Evolutionary conservation across 2,113 vertebrate species (phyloP), one percentile per base, ranked within the genome.

Genomic region (Poecile atricapillus): DNA sequence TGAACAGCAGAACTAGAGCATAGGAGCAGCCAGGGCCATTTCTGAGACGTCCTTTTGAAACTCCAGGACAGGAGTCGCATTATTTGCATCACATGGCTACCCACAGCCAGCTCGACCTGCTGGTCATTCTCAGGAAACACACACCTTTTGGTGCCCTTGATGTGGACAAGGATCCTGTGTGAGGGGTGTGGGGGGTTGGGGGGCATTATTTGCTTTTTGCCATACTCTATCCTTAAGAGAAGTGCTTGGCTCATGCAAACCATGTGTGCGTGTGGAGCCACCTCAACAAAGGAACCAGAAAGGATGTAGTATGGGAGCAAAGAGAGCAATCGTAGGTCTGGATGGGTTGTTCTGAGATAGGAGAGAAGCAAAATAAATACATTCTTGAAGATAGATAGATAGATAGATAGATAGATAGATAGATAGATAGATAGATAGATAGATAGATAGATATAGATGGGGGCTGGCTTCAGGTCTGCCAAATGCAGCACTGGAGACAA

Each of bases 261-360:
- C 5, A 0, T 0, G 0, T 30, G 13, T 46, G 17, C 21, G 17
- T 58, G 69, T 5, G 44, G 5, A 88, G 44, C 20, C 64, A 49
- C 15, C 43, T 74, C 71, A 70, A 55, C 31, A 35, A 64, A 53
- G 53, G 62, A 92, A 56, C 11, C 28, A 53, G 33, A 88, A 46
- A 59, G 15, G 13, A 60, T 35, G 19, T 39, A 43, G 27, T 56
- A 31, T 22, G 31, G 56, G 64, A 91, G 4, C 56, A 73, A 0
- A 70, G 59, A 68, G 46, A 80, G 25, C 35, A 69, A 25, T 52
- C 7, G 39, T 37, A 53, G 14, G 53, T 73, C 44, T 39, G 58
- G 53, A 80, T 55, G 31, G 3, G 24, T 3, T 89, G 46, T 69
- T 73, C 37, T 41, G n/a, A 74, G 69, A 77, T 6, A 58, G 7